phyloP scores from a whole-genome alignment of 2,113 vertebrate species.

The Edolisoma coerulescens region DNA sequence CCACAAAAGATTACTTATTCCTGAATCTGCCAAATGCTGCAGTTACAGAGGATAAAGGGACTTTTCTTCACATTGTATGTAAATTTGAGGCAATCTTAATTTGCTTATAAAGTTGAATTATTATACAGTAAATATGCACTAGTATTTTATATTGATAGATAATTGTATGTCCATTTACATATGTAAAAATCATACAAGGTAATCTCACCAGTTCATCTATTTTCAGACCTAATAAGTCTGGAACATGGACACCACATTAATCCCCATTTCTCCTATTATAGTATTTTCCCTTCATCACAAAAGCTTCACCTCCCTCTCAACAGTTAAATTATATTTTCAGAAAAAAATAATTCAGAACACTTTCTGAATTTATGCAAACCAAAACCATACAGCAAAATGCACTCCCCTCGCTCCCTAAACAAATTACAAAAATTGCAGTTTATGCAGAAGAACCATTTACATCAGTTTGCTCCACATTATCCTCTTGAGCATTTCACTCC shows the following conservation, averaged over 20 bases:
- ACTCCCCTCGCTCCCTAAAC: background rate
- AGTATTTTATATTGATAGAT: conserved; percentile 60
- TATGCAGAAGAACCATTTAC: background rate
- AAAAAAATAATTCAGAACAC: background rate
- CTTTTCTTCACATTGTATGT: conserved; percentile 75
- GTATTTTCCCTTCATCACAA: background rate
- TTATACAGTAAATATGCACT: conserved; percentile 68
- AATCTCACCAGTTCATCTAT: conserved; percentile 50
- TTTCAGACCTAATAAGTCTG: conserved; percentile 12
- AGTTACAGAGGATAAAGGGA: conserved; percentile 76
- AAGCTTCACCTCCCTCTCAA: background rate
- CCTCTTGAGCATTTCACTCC: background rate
- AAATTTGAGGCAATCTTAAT: conserved; percentile 76
- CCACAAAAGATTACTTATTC: conserved; percentile 85
- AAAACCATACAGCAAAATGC: background rate
- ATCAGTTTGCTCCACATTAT: background rate
- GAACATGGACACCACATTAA: background rate
- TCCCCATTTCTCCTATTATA: background rate
- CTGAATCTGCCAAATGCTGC: conserved; percentile 82
- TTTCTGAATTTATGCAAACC: background rate
- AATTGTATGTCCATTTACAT: conserved; percentile 60
- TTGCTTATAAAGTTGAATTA: conserved; percentile 66
- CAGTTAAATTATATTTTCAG: background rate
- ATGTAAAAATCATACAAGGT: conserved; percentile 55
- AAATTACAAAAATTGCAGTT: background rate